phyloP scores from a whole-genome alignment of 53 echinoderm and acorn worm species.

The Echinarachnius parma region DNA sequence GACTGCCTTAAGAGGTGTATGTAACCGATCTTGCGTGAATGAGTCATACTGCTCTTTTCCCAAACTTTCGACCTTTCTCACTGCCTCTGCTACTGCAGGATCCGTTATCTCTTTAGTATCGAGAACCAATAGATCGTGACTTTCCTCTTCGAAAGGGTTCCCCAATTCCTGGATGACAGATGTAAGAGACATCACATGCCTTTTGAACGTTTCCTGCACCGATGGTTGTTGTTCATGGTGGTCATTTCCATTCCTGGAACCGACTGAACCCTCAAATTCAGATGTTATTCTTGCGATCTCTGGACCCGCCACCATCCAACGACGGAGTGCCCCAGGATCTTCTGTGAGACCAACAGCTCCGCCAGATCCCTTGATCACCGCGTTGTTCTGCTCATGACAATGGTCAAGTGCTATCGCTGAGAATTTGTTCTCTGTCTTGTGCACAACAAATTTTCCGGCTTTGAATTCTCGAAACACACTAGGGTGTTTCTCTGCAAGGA shows the following conservation, averaged over 20 bases:
- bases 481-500: slow-evolving; percentile 24
- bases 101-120: slow-evolving; percentile 39
- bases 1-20: background rate
- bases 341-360: slow-evolving; percentile 43
- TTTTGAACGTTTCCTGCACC: slow-evolving; percentile 30
- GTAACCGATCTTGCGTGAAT: slow-evolving; percentile 11
- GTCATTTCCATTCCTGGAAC: slow-evolving; percentile 11
- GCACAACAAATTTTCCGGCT: slow-evolving; percentile 23
- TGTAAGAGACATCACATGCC: slow-evolving; percentile 43
- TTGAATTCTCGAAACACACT: slow-evolving; percentile 44
- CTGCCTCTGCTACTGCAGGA: slow-evolving; percentile 11
- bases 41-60: slow-evolving; percentile 14
- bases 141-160: slow-evolving; percentile 48
- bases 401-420: slow-evolving; percentile 59
- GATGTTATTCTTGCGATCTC: background rate
- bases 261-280: slow-evolving; percentile 12
- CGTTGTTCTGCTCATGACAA: slow-evolving; percentile 64
- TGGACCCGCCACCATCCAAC: slow-evolving; percentile 55
- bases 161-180: slow-evolving; percentile 49
- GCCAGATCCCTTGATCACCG: slow-evolving; percentile 39
- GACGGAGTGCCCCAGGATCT: slow-evolving; percentile 28
- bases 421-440: slow-evolving; percentile 42
- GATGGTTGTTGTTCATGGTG: slow-evolving; percentile 57
- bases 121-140: slow-evolving; percentile 24
- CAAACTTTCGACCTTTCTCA: slow-evolving; percentile 7